phyloP scores from a whole-genome alignment of 2,113 vertebrate species.

The Nymphicus hollandicus region DNA sequence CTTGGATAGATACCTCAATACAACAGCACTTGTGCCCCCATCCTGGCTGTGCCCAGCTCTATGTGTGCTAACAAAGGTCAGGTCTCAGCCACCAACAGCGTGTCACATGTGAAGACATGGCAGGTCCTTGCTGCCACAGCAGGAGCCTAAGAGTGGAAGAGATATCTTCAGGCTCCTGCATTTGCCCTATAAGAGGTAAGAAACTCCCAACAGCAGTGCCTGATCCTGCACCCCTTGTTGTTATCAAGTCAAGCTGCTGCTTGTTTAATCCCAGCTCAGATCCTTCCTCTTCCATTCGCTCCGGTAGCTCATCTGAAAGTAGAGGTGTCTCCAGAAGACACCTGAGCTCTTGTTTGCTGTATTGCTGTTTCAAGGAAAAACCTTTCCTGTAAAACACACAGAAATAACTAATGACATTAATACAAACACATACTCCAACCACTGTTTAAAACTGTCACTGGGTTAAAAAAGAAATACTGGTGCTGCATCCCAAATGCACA shows the following conservation, averaged over 20 bases:
- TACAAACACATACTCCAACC: constrained; percentile 38
- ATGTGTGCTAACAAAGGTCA: background rate
- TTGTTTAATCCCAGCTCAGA: background rate
- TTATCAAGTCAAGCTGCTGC: background rate
- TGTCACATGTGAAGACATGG: rapidly evolving
- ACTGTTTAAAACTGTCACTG: constrained; percentile 39
- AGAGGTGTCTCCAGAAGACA: background rate
- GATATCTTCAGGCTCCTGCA: background rate
- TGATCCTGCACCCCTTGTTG: background rate
- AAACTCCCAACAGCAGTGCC: background rate
- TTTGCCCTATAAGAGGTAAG: background rate
- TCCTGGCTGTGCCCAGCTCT: background rate
- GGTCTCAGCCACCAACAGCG: background rate
- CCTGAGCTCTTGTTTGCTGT: background rate
- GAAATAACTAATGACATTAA: constrained; percentile 36
- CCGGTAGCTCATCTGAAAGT: background rate
- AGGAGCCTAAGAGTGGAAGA: background rate
- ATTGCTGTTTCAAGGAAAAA: background rate
- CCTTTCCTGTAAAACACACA: constrained; percentile 13
- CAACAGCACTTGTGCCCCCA: background rate
- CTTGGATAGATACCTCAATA: background rate
- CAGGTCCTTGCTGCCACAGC: background rate
- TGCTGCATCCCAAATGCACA: constrained; percentile 14
- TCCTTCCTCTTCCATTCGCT: background rate
- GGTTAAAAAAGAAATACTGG: constrained; percentile 5